These are phyloP conservation scores for Myopa testacea DNA, from an alignment of 2,888 invertebrate species.

Conservation along the genomic window DNA sequence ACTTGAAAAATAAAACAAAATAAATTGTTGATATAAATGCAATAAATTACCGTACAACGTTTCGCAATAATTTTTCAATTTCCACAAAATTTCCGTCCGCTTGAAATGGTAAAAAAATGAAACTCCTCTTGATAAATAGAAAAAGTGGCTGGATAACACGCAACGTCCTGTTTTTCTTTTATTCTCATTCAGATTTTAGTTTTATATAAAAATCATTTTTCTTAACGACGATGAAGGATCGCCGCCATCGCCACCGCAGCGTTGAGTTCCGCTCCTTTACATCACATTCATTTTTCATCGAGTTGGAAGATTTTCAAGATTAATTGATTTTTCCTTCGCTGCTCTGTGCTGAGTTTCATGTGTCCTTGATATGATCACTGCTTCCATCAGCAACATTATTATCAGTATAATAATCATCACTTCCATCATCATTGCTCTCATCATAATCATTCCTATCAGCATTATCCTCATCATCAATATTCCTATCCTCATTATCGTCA, in stretches of 20 bases:
- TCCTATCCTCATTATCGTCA: no score
- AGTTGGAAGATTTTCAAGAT: conserved; percentile 28
- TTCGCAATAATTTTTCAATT: conserved; percentile 37
- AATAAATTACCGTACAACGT: conserved; percentile 16
- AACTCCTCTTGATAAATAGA: neutral
- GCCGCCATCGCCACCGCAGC: neutral
- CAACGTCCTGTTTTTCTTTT: neutral
- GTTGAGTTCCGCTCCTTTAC: neutral
- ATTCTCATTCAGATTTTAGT: neutral
- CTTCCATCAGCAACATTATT: neutral
- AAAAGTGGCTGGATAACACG: neutral
- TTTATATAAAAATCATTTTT: conserved; percentile 21
- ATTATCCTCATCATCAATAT: no score
- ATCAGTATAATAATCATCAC: neutral
- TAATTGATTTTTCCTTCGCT: conserved; percentile 38
- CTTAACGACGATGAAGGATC: neutral
- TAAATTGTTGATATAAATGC: conserved; percentile 28
- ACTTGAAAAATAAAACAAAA: neutral
- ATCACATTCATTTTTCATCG: conserved; percentile 17
- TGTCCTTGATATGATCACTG: neutral
- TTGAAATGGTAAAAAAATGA: conserved; percentile 18
- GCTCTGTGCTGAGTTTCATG: neutral
- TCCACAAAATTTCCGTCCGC: conserved; percentile 24
- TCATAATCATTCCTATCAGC: neutral
- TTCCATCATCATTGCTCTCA: no score